Conservation (phyloP, 2,797 vertebrate species). For the Macrochelys suwanniensis region DNA sequence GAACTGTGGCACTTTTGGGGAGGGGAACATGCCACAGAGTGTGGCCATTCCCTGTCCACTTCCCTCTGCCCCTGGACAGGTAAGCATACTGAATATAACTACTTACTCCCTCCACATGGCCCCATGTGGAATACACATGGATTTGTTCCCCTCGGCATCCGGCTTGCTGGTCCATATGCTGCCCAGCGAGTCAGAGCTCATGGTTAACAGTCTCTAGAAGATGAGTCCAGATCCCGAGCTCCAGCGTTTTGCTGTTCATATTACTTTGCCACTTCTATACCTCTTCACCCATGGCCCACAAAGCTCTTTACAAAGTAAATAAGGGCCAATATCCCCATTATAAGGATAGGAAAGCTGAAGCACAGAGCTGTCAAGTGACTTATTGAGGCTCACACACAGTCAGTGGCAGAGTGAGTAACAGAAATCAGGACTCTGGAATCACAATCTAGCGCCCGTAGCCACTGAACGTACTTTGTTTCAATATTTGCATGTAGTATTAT, state of each 20-base stretch:
- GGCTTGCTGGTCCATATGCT: not conserved
- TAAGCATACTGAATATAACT: not conserved
- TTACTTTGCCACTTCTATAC: not conserved
- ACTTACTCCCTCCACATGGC: not conserved
- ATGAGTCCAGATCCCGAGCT: not conserved
- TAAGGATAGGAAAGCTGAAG: not conserved
- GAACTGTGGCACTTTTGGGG: not conserved
- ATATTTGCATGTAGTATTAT: not conserved
- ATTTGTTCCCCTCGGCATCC: not conserved
- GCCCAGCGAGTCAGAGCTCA: not conserved
- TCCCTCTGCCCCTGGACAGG: not conserved
- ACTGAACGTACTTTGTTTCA: not conserved
- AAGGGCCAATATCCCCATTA: not conserved
- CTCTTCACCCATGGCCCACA: not conserved
- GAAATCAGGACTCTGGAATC: not conserved
- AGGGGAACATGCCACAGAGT: not conserved
- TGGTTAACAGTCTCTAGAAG: not conserved
- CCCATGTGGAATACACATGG: not conserved
- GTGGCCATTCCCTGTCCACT: not conserved
- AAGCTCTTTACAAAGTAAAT: not conserved
- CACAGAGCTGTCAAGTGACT: not conserved
- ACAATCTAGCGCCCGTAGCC: not conserved
- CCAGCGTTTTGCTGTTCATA: not conserved
- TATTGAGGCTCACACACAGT: not conserved
- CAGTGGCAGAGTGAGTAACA: not conserved